Evolutionary conservation across 2,113 vertebrate genomes (phyloP).

Genomic region (Pungitius pungitius): DNA sequence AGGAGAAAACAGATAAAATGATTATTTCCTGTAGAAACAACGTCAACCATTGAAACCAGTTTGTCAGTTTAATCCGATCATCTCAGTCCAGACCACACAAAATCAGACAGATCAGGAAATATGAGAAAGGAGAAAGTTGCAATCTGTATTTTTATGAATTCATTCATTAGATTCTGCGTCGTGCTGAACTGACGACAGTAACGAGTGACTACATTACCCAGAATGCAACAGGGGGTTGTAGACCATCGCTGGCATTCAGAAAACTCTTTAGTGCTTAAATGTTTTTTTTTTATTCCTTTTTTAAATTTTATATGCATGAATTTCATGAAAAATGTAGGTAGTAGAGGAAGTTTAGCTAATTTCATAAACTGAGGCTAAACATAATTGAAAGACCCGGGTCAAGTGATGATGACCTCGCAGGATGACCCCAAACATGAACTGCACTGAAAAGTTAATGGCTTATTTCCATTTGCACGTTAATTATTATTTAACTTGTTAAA

Average conservation of each 20-base stretch:
- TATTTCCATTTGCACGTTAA: constrained; percentile 54
- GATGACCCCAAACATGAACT: too few relatives aligned
- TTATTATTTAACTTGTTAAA: background rate
- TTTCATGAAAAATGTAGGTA: constrained; percentile 12
- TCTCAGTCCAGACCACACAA: background rate
- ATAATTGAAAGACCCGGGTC: too few relatives aligned
- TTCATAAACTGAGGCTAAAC: constrained; percentile 3
- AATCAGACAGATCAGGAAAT: background rate
- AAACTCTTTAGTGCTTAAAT: constrained; percentile 1
- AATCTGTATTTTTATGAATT: too few relatives aligned
- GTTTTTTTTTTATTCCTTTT: constrained; percentile 19
- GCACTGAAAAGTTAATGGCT: background rate
- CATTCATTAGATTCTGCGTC: too few relatives aligned
- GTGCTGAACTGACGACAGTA: background rate
- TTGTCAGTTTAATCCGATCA: background rate
- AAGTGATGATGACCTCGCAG: too few relatives aligned
- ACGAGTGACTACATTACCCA: constrained; percentile 18
- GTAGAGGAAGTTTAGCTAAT: constrained; percentile 2
- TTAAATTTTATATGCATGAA: constrained; percentile 33
- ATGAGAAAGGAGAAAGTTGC: too few relatives aligned
- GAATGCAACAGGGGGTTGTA: constrained; percentile 21
- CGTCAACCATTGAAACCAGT: constrained; percentile 12
- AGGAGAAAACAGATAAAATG: constrained; percentile 19
- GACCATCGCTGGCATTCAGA: constrained; percentile 39
- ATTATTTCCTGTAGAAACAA: constrained; percentile 17